Conservation (phyloP, 2,888 invertebrate genomes). For the Minunthozetes semirufus region DNA sequence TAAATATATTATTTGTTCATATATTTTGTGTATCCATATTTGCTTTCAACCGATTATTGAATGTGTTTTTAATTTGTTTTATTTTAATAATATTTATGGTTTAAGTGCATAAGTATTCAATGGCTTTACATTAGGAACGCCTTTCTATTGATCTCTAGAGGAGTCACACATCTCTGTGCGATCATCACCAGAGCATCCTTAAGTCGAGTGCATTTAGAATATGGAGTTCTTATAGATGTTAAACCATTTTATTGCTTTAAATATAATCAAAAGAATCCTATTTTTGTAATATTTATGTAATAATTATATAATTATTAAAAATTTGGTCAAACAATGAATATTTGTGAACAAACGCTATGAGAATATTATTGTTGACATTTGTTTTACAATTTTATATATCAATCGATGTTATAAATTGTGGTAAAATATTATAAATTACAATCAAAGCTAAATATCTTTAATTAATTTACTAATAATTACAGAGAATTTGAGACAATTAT, state of each 20-base stretch:
- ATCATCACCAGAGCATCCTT: conserved; percentile 5
- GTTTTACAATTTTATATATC: neutral
- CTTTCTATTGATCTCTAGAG: neutral
- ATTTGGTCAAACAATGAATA: neutral
- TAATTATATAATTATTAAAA: neutral
- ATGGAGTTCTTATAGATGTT: neutral
- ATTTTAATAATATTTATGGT: neutral
- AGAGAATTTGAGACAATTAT: neutral
- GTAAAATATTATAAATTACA: too few species aligned
- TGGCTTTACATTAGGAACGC: neutral
- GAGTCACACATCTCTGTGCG: neutral
- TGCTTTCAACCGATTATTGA: too few species aligned
- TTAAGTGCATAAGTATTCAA: neutral
- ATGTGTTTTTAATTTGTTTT: neutral
- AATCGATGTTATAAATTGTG: neutral
- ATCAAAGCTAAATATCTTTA: too few species aligned
- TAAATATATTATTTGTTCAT: too few species aligned
- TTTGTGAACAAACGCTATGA: neutral
- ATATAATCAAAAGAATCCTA: neutral
- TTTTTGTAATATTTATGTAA: neutral
- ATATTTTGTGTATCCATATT: too few species aligned
- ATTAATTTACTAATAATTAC: neutral
- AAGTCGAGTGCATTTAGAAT: neutral
- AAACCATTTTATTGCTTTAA: neutral
- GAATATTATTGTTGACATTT: neutral